phyloP scores from a whole-genome alignment of 2,797 vertebrate species.

The Coranthus polyacanthus region DNA sequence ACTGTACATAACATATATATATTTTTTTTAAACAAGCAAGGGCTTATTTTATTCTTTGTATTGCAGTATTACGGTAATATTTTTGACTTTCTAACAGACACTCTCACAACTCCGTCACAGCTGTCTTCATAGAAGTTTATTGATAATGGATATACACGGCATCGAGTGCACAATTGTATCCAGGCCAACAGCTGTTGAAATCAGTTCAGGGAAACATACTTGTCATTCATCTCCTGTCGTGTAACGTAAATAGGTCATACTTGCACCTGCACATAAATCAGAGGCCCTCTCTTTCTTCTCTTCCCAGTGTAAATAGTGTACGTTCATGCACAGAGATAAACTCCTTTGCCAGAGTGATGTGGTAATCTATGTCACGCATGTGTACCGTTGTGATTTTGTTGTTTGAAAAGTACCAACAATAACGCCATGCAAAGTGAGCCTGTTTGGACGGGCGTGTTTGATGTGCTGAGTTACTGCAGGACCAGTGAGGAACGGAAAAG shows the following conservation, averaged over 20 bases:
- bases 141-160: constrained; percentile 50
- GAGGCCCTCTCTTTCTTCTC: background rate
- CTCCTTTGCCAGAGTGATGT: too few species aligned
- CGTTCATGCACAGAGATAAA: constrained; percentile 6
- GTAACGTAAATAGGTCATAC: constrained; percentile 3
- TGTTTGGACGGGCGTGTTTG: too few species aligned
- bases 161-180: constrained; percentile 39
- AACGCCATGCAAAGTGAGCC: too few species aligned
- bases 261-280: background rate
- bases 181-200: constrained; percentile 19
- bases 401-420: too few species aligned
- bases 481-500: too few species aligned
- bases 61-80: background rate
- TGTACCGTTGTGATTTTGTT: too few species aligned
- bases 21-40: constrained; percentile 31
- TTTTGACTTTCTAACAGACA: constrained; percentile 13
- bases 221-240: constrained; percentile 14
- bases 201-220: constrained; percentile 21
- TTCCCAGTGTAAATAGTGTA: constrained; percentile 12
- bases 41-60: constrained; percentile 9
- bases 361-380: too few species aligned
- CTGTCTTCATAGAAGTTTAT: constrained; percentile 63
- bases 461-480: too few species aligned
- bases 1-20: constrained; percentile 40
- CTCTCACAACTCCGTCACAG: constrained; percentile 17